Evolutionary conservation across 1,140 invertebrate genomes (phyloP).

Genomic region (Agrypnia vestita): DNA sequence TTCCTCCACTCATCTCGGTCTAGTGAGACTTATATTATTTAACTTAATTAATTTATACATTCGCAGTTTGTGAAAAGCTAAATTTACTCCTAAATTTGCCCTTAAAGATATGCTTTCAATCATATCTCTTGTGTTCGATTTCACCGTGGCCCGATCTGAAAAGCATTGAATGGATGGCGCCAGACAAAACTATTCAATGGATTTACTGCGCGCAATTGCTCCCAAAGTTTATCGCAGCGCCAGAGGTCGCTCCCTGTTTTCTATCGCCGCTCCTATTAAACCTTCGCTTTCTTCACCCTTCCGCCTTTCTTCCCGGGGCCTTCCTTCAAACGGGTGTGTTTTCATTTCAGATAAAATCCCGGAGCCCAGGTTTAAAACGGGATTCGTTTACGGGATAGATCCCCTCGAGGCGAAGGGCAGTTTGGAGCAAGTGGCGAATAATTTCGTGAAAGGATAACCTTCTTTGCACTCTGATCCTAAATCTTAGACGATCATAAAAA

Average conservation of each 20-base stretch:
- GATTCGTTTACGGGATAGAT: conserved; percentile 17
- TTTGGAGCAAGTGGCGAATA: conserved; percentile 20
- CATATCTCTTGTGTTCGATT: background rate
- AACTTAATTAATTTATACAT: no score
- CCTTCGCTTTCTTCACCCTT: conserved; percentile 27
- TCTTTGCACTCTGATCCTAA: background rate
- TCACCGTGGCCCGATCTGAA: background rate
- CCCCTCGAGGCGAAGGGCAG: background rate
- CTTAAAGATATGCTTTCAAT: no score
- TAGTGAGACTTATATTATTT: no score
- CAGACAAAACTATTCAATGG: conserved; percentile 38
- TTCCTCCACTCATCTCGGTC: no score
- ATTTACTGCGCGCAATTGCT: conserved; percentile 37
- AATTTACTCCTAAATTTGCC: no score
- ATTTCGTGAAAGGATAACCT: conserved; percentile 10
- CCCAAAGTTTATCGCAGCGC: conserved; percentile 29
- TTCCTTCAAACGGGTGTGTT: conserved; percentile 22
- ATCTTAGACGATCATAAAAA: no score
- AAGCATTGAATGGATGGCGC: conserved; percentile 15
- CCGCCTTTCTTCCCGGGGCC: background rate
- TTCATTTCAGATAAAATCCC: conserved; percentile 39
- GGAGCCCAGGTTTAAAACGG: background rate
- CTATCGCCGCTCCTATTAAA: conserved; percentile 33
- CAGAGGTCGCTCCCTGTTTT: conserved; percentile 36
- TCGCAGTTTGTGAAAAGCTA: no score